Evolutionary conservation across 1,140 invertebrate genomes (phyloP), one percentile per base, ranked within the genome.

Genomic region (Ephestia elutella): DNA sequence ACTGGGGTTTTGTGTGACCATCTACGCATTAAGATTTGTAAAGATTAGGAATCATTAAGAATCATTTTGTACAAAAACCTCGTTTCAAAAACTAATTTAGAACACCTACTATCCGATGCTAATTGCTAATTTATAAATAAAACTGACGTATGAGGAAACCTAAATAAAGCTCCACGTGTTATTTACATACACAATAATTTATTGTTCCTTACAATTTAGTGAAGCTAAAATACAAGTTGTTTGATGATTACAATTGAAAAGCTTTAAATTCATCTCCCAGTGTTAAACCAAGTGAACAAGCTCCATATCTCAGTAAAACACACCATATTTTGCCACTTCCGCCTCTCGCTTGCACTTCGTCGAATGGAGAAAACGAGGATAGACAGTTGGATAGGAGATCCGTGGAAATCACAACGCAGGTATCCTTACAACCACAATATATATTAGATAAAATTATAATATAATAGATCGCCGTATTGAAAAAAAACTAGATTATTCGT

Each of bases 391-490:
- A 80, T 66, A 73, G 80, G 80, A 82, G 57, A 66, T 64, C 71
- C 61, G 70, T 73, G 85, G 82, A 89, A 90, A 90, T 89, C 84
- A 89, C 80, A 89, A 89, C 87, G 84, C 87, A 87, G 75, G 73
- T 89, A 83, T 89, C 87, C 87, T 90, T 89, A 89, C 87, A 89
- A 90, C 89, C 89, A 89, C 89, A 89, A 90, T 90, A 90, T 90
- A 90, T 90, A 90, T 89, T 90, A 89, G 86, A 89, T 89, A 87
- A 89, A 87, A 88, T 89, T 86, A 89, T 89, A 89, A 85, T 87
- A 89, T 88, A 89, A 86, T 44, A 88, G 84, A 86, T 89, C 77
- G 86, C 85, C 86, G 85, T 89, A 87, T 84, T 89, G 82, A 89
- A 89, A 90, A 88, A 88, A 88, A 70, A 78, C 82, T 88, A 87